Base-by-base conservation (phyloP, 2,888 invertebrate genomes). In the Melangyna quadrimaculata region DNA sequence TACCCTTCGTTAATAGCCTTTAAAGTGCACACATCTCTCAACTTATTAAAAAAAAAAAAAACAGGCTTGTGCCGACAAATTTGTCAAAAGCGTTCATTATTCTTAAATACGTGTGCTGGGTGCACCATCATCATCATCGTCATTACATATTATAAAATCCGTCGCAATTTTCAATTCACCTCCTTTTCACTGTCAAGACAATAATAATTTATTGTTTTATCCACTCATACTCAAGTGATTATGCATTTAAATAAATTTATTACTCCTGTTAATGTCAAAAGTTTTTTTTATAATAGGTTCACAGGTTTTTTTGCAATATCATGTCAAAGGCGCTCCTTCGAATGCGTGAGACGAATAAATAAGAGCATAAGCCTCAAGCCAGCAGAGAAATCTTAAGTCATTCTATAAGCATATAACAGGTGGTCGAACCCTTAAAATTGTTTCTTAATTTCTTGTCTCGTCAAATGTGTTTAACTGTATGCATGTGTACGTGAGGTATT, bases 171-270 rank as follows among this genome's bases (percentile, higher is more conserved):
- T 32, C 27, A 35, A 75, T 51, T 45, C 65, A 51, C 67, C 81
- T 72, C 61, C 72, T 63, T 35, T 27, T 59, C 61, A 55, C 27
- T 73, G 72, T 61, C 72, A 67, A 72, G 29, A 9, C 6, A n/a
- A 43, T 55, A 73, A 78, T 63, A 73, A 73, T 79, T 65, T 79
- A 83, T 80, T 61, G 75, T 75, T 67, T 45, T 32, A 53, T 51
- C 32, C 14, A 29, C 14, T 22, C 45, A 71, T n/a, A 19, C 19
- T 12, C 32, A 67, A 71, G 75, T 35, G 75, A 75, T 79, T 59
- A 71, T 70, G 59, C 71, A 83, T 83, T 84, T 61, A 80, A 84
- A 84, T 71, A 61, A 75, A 84, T 84, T 84, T 80, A 84, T 84
- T 80, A 48, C 80, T 45, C 61, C 48, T 75, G 84, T 84, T 84